Conservation (phyloP, 2,888 invertebrate genomes). For the Heliconius cydno region DNA sequence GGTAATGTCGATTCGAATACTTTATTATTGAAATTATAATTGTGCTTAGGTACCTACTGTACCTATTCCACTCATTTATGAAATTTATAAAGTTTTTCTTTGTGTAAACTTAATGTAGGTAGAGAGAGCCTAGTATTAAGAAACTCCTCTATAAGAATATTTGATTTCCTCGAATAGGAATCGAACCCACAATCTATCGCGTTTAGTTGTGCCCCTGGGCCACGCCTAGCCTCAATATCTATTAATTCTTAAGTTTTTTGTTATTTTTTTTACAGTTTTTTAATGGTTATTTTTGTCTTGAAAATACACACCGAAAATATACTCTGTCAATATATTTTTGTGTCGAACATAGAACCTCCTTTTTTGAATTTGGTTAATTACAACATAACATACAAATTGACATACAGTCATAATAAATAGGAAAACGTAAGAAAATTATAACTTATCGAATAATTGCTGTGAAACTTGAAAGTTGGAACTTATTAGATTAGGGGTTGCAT, state of each 20-base stretch:
- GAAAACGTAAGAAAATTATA: slow-evolving; percentile 12
- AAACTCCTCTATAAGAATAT: background rate
- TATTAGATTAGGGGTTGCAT: slow-evolving; percentile 49
- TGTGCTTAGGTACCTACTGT: background rate
- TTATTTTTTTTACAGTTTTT: too few relatives aligned
- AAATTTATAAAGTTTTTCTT: background rate
- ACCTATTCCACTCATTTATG: background rate
- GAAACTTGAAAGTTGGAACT: slow-evolving; percentile 38
- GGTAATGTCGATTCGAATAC: background rate
- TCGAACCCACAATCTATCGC: background rate
- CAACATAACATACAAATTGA: background rate
- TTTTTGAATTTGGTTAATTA: background rate
- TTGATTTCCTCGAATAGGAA: background rate
- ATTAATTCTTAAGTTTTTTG: too few relatives aligned
- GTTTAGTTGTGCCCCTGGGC: background rate
- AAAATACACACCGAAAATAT: too few relatives aligned
- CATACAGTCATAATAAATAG: slow-evolving; percentile 19
- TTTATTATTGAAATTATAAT: slow-evolving; percentile 5
- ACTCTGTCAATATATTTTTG: too few relatives aligned
- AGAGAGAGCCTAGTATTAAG: background rate
- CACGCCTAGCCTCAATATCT: background rate
- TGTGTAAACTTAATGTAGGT: background rate
- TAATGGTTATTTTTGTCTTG: background rate
- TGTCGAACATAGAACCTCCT: background rate
- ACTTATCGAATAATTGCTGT: slow-evolving; percentile 40